These are phyloP conservation scores for Clavelina lepadiformis DNA, from an alignment of 23 tunicate genomes.

Conservation along the genomic window DNA sequence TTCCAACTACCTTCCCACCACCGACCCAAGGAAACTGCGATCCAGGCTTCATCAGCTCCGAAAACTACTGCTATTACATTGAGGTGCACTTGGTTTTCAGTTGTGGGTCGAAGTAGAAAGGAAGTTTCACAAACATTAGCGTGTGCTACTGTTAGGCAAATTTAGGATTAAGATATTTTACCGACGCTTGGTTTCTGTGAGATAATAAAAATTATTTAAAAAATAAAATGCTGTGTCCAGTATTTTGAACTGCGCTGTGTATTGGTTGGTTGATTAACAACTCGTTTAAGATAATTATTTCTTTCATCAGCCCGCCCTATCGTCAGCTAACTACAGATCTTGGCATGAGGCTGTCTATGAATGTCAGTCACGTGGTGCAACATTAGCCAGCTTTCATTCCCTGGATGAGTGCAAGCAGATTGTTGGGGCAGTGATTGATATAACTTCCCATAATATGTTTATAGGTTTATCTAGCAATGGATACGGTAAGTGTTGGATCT, in stretches of 20 bases:
- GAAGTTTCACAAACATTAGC: too few relatives aligned
- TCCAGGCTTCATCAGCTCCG: constrained; percentile 42
- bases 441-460: constrained; percentile 49
- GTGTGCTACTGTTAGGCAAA: too few relatives aligned
- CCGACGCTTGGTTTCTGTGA: too few relatives aligned
- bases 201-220: too few relatives aligned
- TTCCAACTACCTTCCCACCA: constrained; percentile 41
- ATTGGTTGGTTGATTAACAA: too few relatives aligned
- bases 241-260: too few relatives aligned
- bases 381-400: constrained; percentile 74
- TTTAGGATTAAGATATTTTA: too few relatives aligned
- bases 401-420: constrained; percentile 55
- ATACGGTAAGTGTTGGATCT: constrained; percentile 32
- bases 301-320: constrained; percentile 16
- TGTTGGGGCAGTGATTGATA: constrained; percentile 16
- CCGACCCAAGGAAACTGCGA: constrained; percentile 63
- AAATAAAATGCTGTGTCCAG: too few relatives aligned
- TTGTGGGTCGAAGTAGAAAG: too few relatives aligned
- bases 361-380: constrained; percentile 64
- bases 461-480: constrained; percentile 71
- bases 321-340: constrained; percentile 24
- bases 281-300: too few relatives aligned
- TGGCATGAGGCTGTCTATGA: constrained; percentile 62
- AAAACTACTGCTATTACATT: constrained; percentile 55
- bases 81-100: too few relatives aligned